Base-by-base conservation (phyloP, 1,140 invertebrate species). In the Ooceraea biroi region DNA sequence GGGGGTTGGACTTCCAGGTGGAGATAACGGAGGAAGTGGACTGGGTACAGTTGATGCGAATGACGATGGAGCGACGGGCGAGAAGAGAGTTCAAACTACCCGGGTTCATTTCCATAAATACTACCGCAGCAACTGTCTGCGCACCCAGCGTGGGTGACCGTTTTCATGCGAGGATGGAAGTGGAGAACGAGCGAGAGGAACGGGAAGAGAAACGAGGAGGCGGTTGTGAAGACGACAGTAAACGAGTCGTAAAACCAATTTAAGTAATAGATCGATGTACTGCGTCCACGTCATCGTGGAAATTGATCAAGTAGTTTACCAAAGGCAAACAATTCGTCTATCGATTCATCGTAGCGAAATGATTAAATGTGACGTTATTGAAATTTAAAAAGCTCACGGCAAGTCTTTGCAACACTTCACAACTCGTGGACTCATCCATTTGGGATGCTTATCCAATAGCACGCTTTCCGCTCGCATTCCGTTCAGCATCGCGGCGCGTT, bases 81-180 rank as follows among this genome's bases (percentile, higher is more conserved):
- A 85, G 89, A 91, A 91, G 90, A 89, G 91, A 88, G 89, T 90
- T 91, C 89, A 90, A 90, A 91, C 88, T 91, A 91, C 91, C 89
- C 91, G 87, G 83, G 90, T 93, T 93, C 90, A 94, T 94, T 94
- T 93, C 91, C 93, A 93, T 93, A 93, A 93, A 94, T 94, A 92
- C 91, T 91, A 82, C 83, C 84, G 71, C 68, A 78, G 65, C 78
- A 41, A 72, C 69, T 73, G 76, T 87, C 85, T 80, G 55, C 61
- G 48, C 61, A 69, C 0, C 52, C 57, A 36, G n/a, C 5, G 25
- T n/a, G 84, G 68, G 55, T 84, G 82, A 48, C 44, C 36, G 44
- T 52, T 63, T 14, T 44, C 12, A 11, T 17, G 48, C 27, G 41
- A 17, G 17, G 41, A n/a, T 19, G 41, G 52, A 80, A 30, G 36